Percentiles rank a stretch among this genome's conserved stretches.
Conservation (phyloP, 1,140 invertebrate genomes). For the Cyclargus thomasi region DNA sequence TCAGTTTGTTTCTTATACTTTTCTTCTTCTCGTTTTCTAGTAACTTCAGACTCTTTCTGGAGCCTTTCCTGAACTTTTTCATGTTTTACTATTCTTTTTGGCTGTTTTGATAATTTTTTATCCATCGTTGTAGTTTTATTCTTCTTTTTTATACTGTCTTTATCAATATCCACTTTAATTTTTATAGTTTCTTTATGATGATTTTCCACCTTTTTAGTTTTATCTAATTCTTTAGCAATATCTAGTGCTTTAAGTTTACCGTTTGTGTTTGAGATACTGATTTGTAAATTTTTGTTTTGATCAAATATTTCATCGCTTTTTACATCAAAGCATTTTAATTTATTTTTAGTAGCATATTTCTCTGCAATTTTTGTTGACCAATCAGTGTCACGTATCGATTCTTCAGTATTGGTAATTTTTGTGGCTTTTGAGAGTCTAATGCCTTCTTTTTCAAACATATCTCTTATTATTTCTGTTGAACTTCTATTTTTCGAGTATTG, state of each 20-base stretch:
- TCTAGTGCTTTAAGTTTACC: too few species aligned
- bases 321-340: neutral
- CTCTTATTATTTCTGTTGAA: neutral
- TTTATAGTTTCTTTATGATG: constrained; percentile 18
- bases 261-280: too few species aligned
- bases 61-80: too few species aligned
- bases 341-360: constrained; percentile 1
- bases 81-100: constrained; percentile 20
- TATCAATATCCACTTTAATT: constrained; percentile 14
- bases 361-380: neutral
- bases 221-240: neutral
- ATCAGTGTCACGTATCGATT: neutral
- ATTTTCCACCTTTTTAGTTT: constrained; percentile 21
- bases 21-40: too few species aligned
- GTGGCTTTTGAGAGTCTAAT: neutral
- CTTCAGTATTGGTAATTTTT: neutral
- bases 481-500: neutral
- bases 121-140: neutral
- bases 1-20: constrained; percentile 15
- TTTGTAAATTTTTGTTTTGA: neutral
- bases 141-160: constrained; percentile 10
- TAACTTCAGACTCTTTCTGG: too few species aligned
- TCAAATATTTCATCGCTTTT: neutral
- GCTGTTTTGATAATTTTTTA: constrained; percentile 14
- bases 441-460: neutral